phyloP scores from a whole-genome alignment of 2,797 vertebrate genomes.

The Typhlichthys eigenmanni region DNA sequence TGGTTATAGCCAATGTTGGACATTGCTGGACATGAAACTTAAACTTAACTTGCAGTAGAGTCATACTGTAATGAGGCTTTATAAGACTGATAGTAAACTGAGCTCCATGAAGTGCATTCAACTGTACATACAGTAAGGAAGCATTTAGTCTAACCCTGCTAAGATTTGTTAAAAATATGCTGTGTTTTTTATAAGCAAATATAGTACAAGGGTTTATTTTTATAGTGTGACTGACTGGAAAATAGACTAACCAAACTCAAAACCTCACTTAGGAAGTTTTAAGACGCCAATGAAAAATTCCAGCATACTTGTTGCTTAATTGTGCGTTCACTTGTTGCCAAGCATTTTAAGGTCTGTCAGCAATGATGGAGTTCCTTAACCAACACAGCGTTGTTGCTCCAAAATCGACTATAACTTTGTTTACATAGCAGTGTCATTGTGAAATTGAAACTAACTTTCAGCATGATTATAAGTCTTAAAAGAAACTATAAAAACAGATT shows the following conservation, averaged over 20 bases:
- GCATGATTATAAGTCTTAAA: background rate
- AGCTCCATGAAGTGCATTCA: conserved; percentile 16
- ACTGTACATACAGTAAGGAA: conserved; percentile 27
- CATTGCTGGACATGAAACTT: conserved; percentile 2
- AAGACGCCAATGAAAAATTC: conserved; percentile 54
- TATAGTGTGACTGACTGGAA: conserved; percentile 44
- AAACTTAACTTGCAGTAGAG: conserved; percentile 5
- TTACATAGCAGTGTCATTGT: too few species aligned
- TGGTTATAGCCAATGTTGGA: too few species aligned
- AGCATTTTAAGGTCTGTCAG: conserved; percentile 48
- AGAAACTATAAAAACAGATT: conserved; percentile 16
- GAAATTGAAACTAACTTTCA: too few species aligned
- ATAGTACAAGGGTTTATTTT: conserved; percentile 49
- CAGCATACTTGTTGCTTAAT: conserved; percentile 50
- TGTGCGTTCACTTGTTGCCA: conserved; percentile 41
- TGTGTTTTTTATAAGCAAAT: conserved; percentile 47
- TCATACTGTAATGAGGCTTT: conserved; percentile 19
- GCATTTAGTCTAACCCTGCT: conserved; percentile 13
- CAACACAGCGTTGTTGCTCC: conserved; percentile 27
- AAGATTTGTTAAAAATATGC: conserved; percentile 35
- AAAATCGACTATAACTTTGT: conserved; percentile 6
- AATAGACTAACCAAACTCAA: conserved; percentile 38
- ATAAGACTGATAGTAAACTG: conserved; percentile 34
- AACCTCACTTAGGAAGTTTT: conserved; percentile 51
- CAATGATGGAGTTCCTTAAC: conserved; percentile 46